Conservation (phyloP, 2,797 vertebrate genomes). For the Chrosomus eos region DNA sequence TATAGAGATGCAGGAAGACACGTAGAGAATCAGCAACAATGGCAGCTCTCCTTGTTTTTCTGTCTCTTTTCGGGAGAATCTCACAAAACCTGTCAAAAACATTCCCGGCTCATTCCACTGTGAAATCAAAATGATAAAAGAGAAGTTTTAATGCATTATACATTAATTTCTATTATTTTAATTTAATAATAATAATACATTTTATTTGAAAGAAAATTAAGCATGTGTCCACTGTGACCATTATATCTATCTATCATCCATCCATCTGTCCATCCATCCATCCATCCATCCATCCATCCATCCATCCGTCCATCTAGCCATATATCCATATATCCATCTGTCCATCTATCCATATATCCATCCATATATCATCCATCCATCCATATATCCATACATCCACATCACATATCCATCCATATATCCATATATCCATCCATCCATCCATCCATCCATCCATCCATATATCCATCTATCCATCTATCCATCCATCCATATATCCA, state of each 20-base stretch:
- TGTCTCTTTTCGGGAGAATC: neutral
- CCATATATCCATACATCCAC: too few relatives aligned
- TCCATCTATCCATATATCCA: too few relatives aligned
- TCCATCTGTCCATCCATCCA: neutral
- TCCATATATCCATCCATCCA: too few relatives aligned
- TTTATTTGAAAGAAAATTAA: neutral
- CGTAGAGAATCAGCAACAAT: conserved; percentile 48
- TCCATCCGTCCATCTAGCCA: too few relatives aligned
- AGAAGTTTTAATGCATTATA: neutral
- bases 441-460: too few relatives aligned
- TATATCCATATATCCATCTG: too few relatives aligned
- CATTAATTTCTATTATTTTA: neutral
- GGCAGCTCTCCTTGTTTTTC: conserved; percentile 15
- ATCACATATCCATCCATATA: too few relatives aligned
- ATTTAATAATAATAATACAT: neutral
- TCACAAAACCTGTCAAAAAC: neutral
- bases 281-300: too few relatives aligned
- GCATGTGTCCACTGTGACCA: neutral
- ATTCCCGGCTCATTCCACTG: neutral
- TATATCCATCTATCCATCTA: neutral
- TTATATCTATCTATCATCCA: too few relatives aligned
- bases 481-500: too few relatives aligned
- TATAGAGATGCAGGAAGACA: neutral
- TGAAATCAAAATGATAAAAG: neutral
- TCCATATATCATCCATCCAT: too few relatives aligned